Evolutionary conservation across 2,113 vertebrate species (phyloP), one percentile per base, ranked within the genome.

Genomic region (Ceuthmochares aereus): DNA sequence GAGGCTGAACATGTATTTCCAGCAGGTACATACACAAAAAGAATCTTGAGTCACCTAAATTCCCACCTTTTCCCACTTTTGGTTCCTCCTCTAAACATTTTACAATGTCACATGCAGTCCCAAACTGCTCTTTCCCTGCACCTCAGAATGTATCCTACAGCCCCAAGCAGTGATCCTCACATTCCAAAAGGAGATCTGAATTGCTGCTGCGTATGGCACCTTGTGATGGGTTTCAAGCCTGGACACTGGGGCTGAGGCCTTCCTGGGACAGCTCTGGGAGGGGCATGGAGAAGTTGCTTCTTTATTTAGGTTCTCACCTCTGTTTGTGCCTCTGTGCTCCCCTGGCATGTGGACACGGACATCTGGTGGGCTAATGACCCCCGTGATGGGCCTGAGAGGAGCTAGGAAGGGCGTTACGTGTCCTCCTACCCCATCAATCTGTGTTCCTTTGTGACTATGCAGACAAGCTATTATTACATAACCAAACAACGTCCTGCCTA

Each of bases 401-500:
- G 5, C 12, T 6, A 8, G 52, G 60, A 49, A 64, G 16, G 25
- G 19, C 29, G 12, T 36, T 52, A 4, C 2, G 19, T 6, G 34
- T 3, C 13, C 7, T 12, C 2, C 3, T 1, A 1, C 34, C 40
- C 30, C 4, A 1, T 40, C 11, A 27, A 45, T 62, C 70, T 49
- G 25, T 43, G 51, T 15, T 67, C 16, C 23, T 63, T 54, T 58
- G 43, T 36, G 37, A 47, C 27, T 45, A 30, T 42, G 36, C 45
- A 52, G 52, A n/a, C 6, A 30, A 63, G 19, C 5, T 49, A 72
- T 80, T 63, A 23, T 54, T 67, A 62, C 11, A 34, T 15, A 86
- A 67, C 19, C 13, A 21, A 68, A 55, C 15, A 7, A 29, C 51
- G 87, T 66, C 23, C 42, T 70, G 20, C 32, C 69, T 78, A 37